Conservation (phyloP, 2,797 vertebrate species). For the Sebastes iracundus region DNA sequence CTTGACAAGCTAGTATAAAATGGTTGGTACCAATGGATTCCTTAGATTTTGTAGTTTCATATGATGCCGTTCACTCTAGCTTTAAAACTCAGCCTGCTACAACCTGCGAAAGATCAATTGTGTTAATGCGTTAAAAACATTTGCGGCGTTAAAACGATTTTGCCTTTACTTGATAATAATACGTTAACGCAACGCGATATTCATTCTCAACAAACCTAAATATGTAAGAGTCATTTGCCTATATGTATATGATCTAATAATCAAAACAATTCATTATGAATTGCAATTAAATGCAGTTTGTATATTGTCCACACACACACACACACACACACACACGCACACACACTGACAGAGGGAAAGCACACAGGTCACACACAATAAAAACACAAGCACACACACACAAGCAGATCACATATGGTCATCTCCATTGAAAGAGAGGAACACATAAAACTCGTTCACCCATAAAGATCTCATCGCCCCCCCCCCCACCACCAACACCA, state of each 20-base stretch:
- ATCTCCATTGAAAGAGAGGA: conserved; percentile 41
- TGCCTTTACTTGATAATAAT: no score
- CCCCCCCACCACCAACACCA: background rate
- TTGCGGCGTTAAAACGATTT: no score
- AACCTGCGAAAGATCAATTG: no score
- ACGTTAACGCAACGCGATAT: background rate
- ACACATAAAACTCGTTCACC: conserved; percentile 51
- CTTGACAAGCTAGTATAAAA: no score
- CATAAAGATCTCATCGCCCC: conserved; percentile 19
- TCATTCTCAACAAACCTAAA: background rate
- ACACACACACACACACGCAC: no score
- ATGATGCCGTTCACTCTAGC: no score
- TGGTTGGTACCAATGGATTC: no score
- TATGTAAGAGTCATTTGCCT: background rate
- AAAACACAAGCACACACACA: conserved; percentile 5
- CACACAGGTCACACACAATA: background rate
- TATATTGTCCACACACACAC: background rate
- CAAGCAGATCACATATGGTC: conserved; percentile 53
- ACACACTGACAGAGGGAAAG: background rate
- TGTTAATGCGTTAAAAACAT: no score
- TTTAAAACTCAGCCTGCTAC: no score
- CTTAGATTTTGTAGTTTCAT: no score
- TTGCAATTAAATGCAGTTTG: background rate
- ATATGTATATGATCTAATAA: background rate
- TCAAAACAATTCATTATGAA: background rate